Conservation (phyloP, 2,113 vertebrate genomes). For the Zosterops borbonicus region DNA sequence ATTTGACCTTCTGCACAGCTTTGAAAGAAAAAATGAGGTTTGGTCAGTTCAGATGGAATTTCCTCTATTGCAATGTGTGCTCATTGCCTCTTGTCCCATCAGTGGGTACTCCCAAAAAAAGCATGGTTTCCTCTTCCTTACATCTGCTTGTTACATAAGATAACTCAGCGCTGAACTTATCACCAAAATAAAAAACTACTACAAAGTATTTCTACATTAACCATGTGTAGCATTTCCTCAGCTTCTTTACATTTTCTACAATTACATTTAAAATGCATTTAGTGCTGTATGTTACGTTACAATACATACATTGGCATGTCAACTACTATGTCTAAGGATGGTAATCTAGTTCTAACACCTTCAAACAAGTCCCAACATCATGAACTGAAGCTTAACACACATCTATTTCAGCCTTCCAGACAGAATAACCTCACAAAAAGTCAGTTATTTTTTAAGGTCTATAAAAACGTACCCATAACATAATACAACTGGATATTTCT, state of each 20-base stretch:
- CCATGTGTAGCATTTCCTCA: neutral
- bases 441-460: neutral
- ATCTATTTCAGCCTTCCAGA: neutral
- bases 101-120: neutral
- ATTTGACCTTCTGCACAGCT: neutral
- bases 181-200: neutral
- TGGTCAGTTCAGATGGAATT: neutral
- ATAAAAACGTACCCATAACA: neutral
- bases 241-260: neutral
- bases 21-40: neutral
- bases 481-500: neutral
- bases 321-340: neutral
- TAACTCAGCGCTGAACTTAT: neutral
- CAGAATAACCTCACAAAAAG: neutral
- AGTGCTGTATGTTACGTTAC: neutral
- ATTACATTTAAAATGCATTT: neutral
- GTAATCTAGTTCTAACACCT: neutral
- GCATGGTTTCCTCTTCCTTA: neutral
- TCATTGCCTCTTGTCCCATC: neutral
- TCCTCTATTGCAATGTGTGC: accelerated
- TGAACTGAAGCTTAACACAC: neutral
- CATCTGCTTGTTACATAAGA: neutral
- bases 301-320: neutral
- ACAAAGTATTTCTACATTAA: neutral
- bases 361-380: neutral